Conservation (phyloP, 2,113 vertebrate genomes). For the Diglossa brunneiventris region DNA sequence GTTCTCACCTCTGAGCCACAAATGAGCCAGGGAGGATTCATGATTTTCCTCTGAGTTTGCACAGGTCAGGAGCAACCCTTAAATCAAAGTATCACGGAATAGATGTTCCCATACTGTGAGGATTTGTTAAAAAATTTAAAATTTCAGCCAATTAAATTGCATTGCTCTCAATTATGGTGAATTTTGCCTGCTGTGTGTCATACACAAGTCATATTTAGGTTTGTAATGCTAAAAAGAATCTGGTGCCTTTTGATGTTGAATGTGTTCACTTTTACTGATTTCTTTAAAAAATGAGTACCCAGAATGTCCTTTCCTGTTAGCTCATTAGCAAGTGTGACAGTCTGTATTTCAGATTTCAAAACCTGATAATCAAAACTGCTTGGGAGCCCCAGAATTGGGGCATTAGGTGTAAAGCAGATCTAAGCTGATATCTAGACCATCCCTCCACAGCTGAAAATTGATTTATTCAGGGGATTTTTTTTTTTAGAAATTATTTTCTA, state of each 20-base stretch:
- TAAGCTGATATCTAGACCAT: neutral
- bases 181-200: neutral
- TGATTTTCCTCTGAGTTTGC: neutral
- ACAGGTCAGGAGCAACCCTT: neutral
- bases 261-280: neutral
- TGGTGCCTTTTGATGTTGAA: neutral
- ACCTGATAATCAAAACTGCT: neutral
- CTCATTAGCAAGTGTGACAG: neutral
- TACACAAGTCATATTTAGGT: neutral
- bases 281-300: neutral
- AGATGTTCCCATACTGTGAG: neutral
- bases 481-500: neutral
- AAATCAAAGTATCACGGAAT: neutral
- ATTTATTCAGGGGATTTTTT: neutral
- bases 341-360: neutral
- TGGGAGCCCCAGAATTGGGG: neutral
- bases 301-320: neutral
- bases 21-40: rapidly evolving
- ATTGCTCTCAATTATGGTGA: neutral
- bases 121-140: neutral
- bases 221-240: neutral
- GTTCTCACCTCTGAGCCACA: neutral
- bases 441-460: neutral
- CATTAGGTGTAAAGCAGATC: neutral
- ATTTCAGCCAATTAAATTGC: neutral